A percentile compares a stretch with the other conserved stretches of the same genome.
phyloP scores from a whole-genome alignment of 1,140 invertebrate species.

The Eriosoma lanigerum region DNA sequence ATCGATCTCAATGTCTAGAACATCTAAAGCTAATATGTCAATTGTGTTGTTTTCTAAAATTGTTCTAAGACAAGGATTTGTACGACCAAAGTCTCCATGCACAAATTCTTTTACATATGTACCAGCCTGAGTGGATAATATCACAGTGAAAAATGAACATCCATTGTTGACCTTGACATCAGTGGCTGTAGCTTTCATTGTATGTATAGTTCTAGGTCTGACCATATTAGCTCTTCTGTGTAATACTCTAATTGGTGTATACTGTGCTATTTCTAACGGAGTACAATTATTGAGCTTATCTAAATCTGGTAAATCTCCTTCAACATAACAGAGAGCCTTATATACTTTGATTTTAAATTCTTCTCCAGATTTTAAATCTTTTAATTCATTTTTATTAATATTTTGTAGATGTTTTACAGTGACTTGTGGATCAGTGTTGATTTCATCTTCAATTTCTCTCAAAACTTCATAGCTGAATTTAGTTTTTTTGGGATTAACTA shows the following conservation, averaged over 20 bases:
- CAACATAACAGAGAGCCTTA: conserved; percentile 71
- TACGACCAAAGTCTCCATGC: conserved; percentile 91
- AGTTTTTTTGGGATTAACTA: conserved; percentile 68
- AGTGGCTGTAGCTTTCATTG: conserved; percentile 61
- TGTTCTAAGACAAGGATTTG: conserved; percentile 70
- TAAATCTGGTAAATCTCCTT: conserved; percentile 60
- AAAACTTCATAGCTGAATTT: conserved; percentile 63
- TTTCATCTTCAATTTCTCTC: conserved; percentile 62
- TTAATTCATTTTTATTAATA: conserved; percentile 59
- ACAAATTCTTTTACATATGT: conserved; percentile 98
- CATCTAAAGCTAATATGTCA: conserved; percentile 71
- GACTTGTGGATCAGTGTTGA: conserved; percentile 66
- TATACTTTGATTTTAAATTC: conserved; percentile 84
- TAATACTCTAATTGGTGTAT: conserved; percentile 81
- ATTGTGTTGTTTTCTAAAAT: conserved; percentile 60
- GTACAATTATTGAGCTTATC: conserved; percentile 60
- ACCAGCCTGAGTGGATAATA: conserved; percentile 84
- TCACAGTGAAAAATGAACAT: conserved; percentile 59
- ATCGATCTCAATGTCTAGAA: conserved; percentile 57
- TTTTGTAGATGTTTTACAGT: conserved; percentile 66
- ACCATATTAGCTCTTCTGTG: conserved; percentile 75
- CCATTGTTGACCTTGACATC: conserved; percentile 29
- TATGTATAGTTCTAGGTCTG: conserved; percentile 67
- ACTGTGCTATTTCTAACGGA: conserved; percentile 68
- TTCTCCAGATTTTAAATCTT: conserved; percentile 85